phyloP scores from a whole-genome alignment of 2,797 vertebrate species.

The Tragelaphus oryx region DNA sequence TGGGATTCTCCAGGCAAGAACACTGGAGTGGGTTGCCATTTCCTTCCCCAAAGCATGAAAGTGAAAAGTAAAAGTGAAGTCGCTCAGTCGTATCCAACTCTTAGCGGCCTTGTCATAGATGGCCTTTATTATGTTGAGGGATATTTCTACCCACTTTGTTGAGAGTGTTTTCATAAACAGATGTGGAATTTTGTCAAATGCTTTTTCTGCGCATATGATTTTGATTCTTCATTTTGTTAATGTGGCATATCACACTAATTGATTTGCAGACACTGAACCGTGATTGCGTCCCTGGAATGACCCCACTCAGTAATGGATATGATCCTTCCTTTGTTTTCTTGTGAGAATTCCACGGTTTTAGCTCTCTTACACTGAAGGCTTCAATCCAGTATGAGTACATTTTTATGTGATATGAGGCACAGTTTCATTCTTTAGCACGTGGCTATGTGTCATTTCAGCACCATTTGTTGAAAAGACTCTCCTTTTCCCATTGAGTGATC shows the following conservation, averaged over 20 bases:
- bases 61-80: too few species aligned
- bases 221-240: neutral
- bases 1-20: too few species aligned
- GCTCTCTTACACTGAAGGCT: neutral
- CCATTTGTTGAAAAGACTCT: neutral
- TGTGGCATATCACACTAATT: neutral
- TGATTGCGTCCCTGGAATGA: neutral
- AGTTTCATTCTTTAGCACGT: neutral
- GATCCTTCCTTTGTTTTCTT: neutral
- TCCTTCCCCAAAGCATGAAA: too few species aligned
- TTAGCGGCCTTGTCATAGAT: neutral
- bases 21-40: too few species aligned
- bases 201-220: neutral
- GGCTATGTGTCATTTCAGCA: neutral
- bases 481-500: neutral
- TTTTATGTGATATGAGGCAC: neutral
- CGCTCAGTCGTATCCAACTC: too few species aligned
- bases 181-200: neutral
- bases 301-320: neutral
- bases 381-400: neutral
- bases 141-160: neutral
- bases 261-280: neutral
- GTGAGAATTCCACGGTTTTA: neutral
- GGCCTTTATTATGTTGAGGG: neutral
- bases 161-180: neutral